Percentiles rank a stretch among this genome's conserved stretches.
These are phyloP conservation scores for Delphinapterus leucas DNA, from an alignment of 2,113 vertebrate species.

Conservation along the genomic window DNA sequence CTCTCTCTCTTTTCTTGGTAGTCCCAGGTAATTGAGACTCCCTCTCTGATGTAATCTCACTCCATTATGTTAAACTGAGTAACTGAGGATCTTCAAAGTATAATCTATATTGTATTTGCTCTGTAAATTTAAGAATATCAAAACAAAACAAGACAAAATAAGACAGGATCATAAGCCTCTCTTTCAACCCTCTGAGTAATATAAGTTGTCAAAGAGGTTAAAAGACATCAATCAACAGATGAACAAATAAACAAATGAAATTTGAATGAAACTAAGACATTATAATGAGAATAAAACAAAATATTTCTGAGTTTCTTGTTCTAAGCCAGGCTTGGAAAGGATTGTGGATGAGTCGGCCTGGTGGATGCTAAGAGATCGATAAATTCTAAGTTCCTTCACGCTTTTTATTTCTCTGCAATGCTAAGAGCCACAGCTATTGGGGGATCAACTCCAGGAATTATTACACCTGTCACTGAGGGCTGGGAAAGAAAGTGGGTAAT, in stretches of 20 bases:
- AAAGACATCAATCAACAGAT: background rate
- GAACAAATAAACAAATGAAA: background rate
- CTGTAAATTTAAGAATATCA: background rate
- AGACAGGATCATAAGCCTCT: background rate
- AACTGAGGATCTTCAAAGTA: background rate
- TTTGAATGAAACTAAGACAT: background rate
- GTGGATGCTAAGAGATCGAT: background rate
- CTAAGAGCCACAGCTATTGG: background rate
- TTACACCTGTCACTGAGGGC: background rate
- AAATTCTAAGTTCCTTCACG: background rate
- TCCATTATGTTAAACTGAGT: background rate
- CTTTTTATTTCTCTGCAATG: background rate
- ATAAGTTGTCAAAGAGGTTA: background rate
- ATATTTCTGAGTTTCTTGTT: background rate
- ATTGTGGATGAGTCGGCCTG: background rate
- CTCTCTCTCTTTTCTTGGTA: no score
- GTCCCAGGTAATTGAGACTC: background rate
- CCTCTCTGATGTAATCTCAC: background rate
- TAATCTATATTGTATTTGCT: background rate
- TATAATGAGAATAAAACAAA: background rate
- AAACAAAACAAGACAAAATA: background rate
- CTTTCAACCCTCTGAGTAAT: background rate
- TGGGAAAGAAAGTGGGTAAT: background rate
- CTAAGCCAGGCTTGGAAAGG: background rate
- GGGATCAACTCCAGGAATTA: background rate